These are phyloP conservation scores for Aegypius monachus DNA, from an alignment of 2,113 vertebrate species.

Conservation along the genomic window DNA sequence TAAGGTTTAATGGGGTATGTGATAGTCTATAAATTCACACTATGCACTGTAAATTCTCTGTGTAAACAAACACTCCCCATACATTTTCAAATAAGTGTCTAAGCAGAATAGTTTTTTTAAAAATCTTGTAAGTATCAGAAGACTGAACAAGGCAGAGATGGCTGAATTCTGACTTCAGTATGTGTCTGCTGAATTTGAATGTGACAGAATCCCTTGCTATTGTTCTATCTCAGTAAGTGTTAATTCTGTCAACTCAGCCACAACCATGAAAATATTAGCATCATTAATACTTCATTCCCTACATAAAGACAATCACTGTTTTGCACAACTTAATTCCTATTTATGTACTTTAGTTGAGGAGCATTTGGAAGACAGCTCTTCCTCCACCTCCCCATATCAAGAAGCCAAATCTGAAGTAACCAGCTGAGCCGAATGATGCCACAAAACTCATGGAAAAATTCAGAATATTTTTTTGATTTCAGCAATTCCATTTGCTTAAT, in stretches of 20 bases:
- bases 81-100: neutral
- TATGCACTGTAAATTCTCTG: neutral
- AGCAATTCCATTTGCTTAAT: neutral
- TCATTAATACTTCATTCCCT: neutral
- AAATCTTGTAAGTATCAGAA: neutral
- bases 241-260: neutral
- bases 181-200: neutral
- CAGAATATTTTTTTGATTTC: neutral
- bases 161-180: neutral
- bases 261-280: neutral
- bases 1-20: slow-evolving; percentile 7
- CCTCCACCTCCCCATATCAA: neutral
- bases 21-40: slow-evolving; percentile 8
- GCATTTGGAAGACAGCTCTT: neutral
- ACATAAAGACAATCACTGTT: neutral
- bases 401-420: neutral
- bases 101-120: neutral
- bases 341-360: neutral
- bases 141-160: neutral
- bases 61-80: neutral
- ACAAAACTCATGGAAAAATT: neutral
- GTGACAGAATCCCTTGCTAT: neutral
- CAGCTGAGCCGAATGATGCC: neutral
- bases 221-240: neutral
- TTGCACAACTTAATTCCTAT: neutral